A percentile compares a stretch with the other conserved stretches of the same genome.
phyloP scores from a whole-genome alignment of 2,113 vertebrate species.

The Sceloporus tristichus region DNA sequence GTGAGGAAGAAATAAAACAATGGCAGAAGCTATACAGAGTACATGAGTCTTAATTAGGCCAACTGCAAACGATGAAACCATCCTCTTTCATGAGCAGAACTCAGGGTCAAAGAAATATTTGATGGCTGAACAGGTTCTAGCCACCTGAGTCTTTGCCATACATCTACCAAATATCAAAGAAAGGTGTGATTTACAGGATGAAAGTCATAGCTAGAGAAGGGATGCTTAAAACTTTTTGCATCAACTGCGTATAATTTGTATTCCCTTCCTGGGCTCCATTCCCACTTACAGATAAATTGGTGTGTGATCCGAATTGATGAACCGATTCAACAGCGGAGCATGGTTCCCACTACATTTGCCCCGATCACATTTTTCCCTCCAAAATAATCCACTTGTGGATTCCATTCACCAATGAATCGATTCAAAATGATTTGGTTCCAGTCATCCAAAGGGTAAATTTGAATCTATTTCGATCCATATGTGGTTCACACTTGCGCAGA shows the following conservation, averaged over 20 bases:
- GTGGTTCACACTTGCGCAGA: too few species aligned
- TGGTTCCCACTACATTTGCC: too few species aligned
- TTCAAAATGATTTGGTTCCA: background rate
- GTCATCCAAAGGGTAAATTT: too few species aligned
- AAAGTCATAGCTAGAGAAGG: background rate
- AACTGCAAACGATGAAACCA: background rate
- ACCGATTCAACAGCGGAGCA: too few species aligned
- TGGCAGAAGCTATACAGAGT: background rate
- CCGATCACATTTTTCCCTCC: too few species aligned
- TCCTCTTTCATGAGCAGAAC: background rate
- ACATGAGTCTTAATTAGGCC: conserved; percentile 23
- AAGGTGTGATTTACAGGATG: background rate
- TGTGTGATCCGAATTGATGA: too few species aligned
- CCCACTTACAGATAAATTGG: too few species aligned
- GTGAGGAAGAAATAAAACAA: conserved; percentile 34
- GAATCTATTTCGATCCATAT: too few species aligned
- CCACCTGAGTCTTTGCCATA: background rate
- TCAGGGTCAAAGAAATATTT: too few species aligned
- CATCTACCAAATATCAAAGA: background rate
- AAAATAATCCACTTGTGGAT: too few species aligned
- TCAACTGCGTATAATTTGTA: background rate
- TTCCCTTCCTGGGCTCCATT: background rate
- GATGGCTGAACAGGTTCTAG: background rate
- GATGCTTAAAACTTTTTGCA: background rate
- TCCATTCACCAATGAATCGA: background rate